phyloP scores from a whole-genome alignment of 1,140 invertebrate genomes.

The Lasaia peninsularis region DNA sequence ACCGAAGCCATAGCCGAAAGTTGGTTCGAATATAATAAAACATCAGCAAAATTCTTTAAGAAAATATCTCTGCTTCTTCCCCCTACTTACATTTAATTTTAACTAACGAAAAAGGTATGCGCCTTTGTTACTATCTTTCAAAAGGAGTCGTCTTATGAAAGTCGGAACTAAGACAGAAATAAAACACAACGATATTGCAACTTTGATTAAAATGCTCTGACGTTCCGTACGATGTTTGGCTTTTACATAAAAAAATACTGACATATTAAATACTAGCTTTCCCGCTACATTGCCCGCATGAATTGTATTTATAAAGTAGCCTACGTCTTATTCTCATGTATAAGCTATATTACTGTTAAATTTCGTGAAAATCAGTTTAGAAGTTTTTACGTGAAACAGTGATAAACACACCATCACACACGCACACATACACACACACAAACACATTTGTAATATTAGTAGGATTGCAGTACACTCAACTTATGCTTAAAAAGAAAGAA shows the following conservation, averaged over 20 bases:
- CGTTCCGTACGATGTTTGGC: conserved; percentile 27
- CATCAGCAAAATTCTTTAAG: conserved; percentile 19
- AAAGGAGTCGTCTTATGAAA: conserved; percentile 51
- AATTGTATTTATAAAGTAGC: no score
- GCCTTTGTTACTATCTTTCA: conserved; percentile 47
- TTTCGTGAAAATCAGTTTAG: no score
- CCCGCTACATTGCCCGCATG: no score
- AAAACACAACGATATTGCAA: conserved; percentile 48
- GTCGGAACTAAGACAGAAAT: conserved; percentile 41
- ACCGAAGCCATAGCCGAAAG: background rate
- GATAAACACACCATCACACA: no score
- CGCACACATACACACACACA: no score
- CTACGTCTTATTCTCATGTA: no score
- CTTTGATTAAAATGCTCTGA: conserved; percentile 36
- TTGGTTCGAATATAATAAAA: conserved; percentile 2
- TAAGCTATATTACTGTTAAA: no score
- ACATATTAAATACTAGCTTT: background rate
- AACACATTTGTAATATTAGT: no score
- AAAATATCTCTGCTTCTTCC: conserved; percentile 34
- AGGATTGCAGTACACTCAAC: no score
- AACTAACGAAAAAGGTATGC: conserved; percentile 41
- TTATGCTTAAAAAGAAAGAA: no score
- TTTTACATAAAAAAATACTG: conserved; percentile 34
- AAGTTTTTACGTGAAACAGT: no score
- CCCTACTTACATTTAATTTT: conserved; percentile 38